phyloP scores from a whole-genome alignment of 2,113 vertebrate genomes.

The Chlamydotis undulata region DNA sequence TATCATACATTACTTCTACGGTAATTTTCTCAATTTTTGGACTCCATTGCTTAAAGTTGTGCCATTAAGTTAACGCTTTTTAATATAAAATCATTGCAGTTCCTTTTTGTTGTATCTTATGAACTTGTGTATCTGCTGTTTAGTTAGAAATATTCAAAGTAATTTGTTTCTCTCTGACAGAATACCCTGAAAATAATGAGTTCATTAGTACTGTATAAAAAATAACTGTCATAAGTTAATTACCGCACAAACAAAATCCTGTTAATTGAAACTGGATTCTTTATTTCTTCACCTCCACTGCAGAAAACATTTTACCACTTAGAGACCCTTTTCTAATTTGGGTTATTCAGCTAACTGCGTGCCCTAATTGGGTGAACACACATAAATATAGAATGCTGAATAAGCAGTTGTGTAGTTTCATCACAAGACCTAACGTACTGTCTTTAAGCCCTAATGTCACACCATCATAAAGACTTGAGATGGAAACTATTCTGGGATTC shows the following conservation, averaged over 20 bases:
- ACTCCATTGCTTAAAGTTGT: neutral
- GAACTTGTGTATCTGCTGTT: neutral
- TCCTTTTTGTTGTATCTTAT: neutral
- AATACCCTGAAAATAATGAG: slow-evolving; percentile 2
- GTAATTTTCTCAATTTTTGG: neutral
- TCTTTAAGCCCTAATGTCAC: neutral
- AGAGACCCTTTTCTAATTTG: neutral
- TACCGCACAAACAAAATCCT: neutral
- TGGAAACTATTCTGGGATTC: neutral
- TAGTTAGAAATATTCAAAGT: neutral
- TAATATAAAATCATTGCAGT: neutral
- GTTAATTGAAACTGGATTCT: neutral
- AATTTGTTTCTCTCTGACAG: neutral
- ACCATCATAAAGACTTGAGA: neutral
- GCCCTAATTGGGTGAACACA: neutral
- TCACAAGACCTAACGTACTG: neutral
- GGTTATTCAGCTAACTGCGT: neutral
- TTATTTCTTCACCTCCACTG: neutral
- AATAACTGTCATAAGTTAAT: neutral
- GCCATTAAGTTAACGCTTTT: neutral
- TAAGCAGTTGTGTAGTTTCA: neutral
- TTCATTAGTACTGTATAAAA: neutral
- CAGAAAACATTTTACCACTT: neutral
- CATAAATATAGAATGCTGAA: neutral
- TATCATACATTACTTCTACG: neutral